Evolutionary conservation across 2,797 vertebrate genomes (phyloP).

Genomic region (Coregonus suidteri): DNA sequence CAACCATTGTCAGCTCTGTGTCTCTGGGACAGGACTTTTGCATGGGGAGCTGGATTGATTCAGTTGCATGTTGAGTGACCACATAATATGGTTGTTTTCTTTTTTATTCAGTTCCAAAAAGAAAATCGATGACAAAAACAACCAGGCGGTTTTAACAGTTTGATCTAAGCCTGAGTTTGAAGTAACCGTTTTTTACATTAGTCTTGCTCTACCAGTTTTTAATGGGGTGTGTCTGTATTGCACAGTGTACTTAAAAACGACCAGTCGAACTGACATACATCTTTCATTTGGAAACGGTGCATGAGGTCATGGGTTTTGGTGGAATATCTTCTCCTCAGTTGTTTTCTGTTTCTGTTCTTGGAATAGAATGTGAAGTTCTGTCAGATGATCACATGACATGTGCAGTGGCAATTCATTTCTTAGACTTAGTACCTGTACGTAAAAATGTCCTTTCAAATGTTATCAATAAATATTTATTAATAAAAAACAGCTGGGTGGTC

Average conservation of each 20-base stretch:
- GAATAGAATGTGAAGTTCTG: conserved; percentile 68
- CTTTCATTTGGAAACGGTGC: conserved; percentile 67
- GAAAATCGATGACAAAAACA: conserved; percentile 48
- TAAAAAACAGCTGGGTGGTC: conserved; percentile 40
- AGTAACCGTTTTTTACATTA: conserved; percentile 63
- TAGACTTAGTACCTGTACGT: conserved; percentile 76
- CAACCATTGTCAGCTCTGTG: conserved; percentile 45
- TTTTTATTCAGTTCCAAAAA: conserved; percentile 57
- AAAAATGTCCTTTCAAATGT: conserved; percentile 77
- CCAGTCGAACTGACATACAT: conserved; percentile 65
- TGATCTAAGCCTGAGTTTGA: conserved; percentile 59
- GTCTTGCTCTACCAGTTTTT: conserved; percentile 68
- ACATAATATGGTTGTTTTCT: conserved; percentile 66
- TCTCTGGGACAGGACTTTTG: conserved; percentile 52
- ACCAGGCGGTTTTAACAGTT: conserved; percentile 57
- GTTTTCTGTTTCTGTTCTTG: conserved; percentile 61
- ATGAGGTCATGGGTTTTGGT: conserved; percentile 75
- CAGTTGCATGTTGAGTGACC: conserved; percentile 86
- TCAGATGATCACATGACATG: conserved; percentile 76
- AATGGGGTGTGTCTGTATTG: conserved; percentile 70
- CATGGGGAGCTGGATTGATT: conserved; percentile 68
- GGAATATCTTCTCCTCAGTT: conserved; percentile 62
- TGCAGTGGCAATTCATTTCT: conserved; percentile 83
- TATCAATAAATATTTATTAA: conserved; percentile 72
- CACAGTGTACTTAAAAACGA: conserved; percentile 61